Evolutionary conservation across 2,113 vertebrate genomes (phyloP), one percentile per base, ranked within the genome.

Genomic region (Istiophorus platypterus): DNA sequence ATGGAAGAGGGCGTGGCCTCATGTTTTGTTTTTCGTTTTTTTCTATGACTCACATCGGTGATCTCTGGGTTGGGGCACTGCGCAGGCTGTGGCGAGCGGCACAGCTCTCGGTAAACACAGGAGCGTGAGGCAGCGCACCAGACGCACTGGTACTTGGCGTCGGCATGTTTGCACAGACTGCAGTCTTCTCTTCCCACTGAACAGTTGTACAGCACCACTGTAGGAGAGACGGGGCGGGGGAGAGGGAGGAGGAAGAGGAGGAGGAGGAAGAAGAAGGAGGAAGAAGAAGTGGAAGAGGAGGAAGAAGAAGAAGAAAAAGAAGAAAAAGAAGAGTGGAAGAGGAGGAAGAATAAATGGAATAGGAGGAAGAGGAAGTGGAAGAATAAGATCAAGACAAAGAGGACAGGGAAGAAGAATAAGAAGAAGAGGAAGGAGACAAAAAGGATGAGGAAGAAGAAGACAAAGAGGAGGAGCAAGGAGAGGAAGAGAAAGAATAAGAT

Each of bases 121-220:
- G 95, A 90, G 49, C 69, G 80, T 13, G 92, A 86, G 7, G 86
- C 84, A 0, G 88, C 15, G 59, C 98, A 99, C 98, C 98, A 99
- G 37, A 97, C 97, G 12, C 98, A 99, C 2, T 85, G 37, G 61
- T 98, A 99, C 27, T 86, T 80, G 0, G 56, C 24, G 12, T 90
- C 85, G 0, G 98, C 96, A 0, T 97, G 96, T 18, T 96, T 96
- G 84, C 98, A 99, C 58, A 99, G 91, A 74, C 97, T 99, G 91
- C 98, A 99, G 95, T 99, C 98, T 0, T 94, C 96, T 66, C 97
- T 94, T 56, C 96, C 96, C 2, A 97, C 96, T 1, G 97, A 97
- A 90, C 98, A 99, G 94, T 97, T 99, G 88, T 99, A 99, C 67
- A 99, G 94, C 34, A 95, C 95, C 52, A 99, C 98, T 99, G 94